Conservation (phyloP, 2,888 invertebrate genomes). For the Parthenolecanium corni region DNA sequence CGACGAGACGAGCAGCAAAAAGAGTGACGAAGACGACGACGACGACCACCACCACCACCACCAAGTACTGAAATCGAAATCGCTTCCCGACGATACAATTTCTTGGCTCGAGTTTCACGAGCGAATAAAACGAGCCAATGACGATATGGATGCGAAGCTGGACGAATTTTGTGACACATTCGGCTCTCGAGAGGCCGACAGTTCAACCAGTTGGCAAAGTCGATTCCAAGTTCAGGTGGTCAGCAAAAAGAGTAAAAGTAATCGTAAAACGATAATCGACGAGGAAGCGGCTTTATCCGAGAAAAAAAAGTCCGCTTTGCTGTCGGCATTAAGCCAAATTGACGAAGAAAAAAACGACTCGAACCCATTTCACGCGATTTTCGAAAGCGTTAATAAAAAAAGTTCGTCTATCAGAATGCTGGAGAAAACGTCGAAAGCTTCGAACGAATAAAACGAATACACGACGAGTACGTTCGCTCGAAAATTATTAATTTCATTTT, state of each 20-base stretch:
- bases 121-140: constrained; percentile 5
- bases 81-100: constrained; percentile 1
- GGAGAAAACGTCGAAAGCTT: not conserved
- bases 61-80: too few species aligned
- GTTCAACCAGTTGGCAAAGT: not conserved
- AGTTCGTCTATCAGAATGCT: not conserved
- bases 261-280: not conserved
- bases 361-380: too few species aligned
- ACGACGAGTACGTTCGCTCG: too few species aligned
- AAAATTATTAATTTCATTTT: too few species aligned
- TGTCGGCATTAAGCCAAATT: constrained; percentile 9
- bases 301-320: constrained; percentile 13
- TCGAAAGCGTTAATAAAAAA: too few species aligned
- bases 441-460: not conserved
- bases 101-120: constrained; percentile 23
- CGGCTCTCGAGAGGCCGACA: not conserved
- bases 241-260: not conserved
- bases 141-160: not conserved
- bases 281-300: not conserved
- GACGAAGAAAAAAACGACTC: constrained; percentile 6
- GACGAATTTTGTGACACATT: not conserved
- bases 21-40: constrained; percentile 3
- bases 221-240: not conserved
- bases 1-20: constrained; percentile 4
- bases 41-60: too few species aligned